These are phyloP conservation scores for Paedocypris micromegethes DNA, from an alignment of 2,797 vertebrate species.

Conservation along the genomic window DNA sequence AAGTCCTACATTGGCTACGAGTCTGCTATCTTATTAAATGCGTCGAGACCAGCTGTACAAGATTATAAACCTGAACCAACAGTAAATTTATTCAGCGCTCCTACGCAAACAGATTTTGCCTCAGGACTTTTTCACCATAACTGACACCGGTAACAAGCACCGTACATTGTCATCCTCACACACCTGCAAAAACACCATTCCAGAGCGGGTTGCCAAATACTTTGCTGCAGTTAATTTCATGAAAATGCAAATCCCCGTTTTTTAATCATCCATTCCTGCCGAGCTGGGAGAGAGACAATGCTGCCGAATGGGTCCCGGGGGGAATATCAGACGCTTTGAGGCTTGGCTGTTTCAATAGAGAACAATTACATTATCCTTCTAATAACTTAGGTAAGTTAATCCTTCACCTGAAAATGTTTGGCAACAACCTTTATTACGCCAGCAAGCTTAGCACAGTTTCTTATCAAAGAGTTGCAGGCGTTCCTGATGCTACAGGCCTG, in stretches of 20 bases:
- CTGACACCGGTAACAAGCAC: slow-evolving; percentile 37
- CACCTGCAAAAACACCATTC: slow-evolving; percentile 32
- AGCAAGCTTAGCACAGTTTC: slow-evolving; percentile 35
- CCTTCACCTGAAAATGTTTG: slow-evolving; percentile 40
- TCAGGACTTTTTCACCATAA: slow-evolving; percentile 29
- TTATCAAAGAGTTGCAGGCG: slow-evolving; percentile 46
- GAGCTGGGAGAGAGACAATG: slow-evolving; percentile 49
- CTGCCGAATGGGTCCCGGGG: slow-evolving; percentile 45
- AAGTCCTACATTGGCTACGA: slow-evolving; percentile 1
- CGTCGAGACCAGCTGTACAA: slow-evolving; percentile 6
- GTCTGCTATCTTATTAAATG: slow-evolving; percentile 33
- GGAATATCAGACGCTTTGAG: slow-evolving; percentile 45
- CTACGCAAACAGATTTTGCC: slow-evolving; percentile 38
- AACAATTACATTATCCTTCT: slow-evolving; percentile 53
- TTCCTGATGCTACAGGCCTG: slow-evolving; percentile 21
- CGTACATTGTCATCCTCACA: slow-evolving; percentile 20
- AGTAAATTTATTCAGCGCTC: slow-evolving; percentile 29
- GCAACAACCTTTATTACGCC: slow-evolving; percentile 40
- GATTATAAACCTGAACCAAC: slow-evolving; percentile 30
- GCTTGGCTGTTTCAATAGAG: slow-evolving; percentile 47
- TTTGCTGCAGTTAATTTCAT: slow-evolving; percentile 47
- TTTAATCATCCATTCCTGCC: slow-evolving; percentile 49
- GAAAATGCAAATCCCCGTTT: slow-evolving; percentile 53
- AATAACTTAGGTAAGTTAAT: slow-evolving; percentile 51
- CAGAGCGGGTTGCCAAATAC: slow-evolving; percentile 44